phyloP scores from a whole-genome alignment of 64 coral and sea anemone species.

The Catalaphyllia jardinei region DNA sequence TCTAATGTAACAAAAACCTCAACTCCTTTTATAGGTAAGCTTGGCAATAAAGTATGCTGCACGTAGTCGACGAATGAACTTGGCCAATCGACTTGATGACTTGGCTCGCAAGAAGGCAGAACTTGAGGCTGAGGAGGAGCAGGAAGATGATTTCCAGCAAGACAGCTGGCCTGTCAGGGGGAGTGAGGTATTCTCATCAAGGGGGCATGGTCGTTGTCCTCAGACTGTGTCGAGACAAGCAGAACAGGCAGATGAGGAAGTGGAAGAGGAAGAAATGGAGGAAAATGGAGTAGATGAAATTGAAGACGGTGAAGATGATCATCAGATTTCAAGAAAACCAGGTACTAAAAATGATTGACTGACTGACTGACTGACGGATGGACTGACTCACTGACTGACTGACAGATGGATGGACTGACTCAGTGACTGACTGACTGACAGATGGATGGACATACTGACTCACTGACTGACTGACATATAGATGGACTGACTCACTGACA shows the following conservation, averaged over 20 bases:
- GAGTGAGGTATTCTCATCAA: not conserved
- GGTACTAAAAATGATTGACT: constrained; percentile 9
- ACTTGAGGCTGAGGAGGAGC: constrained; percentile 70
- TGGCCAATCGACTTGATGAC: constrained; percentile 80
- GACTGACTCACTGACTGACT: too few relatives aligned
- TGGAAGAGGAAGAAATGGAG: constrained; percentile 57
- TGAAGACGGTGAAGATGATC: constrained; percentile 63
- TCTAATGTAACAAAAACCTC: not conserved
- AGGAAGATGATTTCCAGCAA: constrained; percentile 46
- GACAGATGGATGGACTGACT: too few relatives aligned
- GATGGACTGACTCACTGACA: too few relatives aligned
- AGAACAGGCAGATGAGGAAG: constrained; percentile 21
- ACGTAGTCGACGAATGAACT: constrained; percentile 81
- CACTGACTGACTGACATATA: too few relatives aligned
- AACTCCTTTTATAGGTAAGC: constrained; percentile 71
- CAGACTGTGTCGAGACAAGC: not conserved
- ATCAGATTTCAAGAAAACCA: constrained; percentile 10
- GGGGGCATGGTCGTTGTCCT: not conserved
- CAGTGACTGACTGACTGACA: too few relatives aligned
- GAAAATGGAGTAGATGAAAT: constrained; percentile 42
- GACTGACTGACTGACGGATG: too few relatives aligned
- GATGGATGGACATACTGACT: too few relatives aligned
- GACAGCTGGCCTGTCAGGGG: not conserved
- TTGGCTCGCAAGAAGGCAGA: constrained; percentile 80
- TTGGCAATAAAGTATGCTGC: constrained; percentile 97